Conservation (phyloP, 2,113 vertebrate species). For the Pseudopipra pipra region DNA sequence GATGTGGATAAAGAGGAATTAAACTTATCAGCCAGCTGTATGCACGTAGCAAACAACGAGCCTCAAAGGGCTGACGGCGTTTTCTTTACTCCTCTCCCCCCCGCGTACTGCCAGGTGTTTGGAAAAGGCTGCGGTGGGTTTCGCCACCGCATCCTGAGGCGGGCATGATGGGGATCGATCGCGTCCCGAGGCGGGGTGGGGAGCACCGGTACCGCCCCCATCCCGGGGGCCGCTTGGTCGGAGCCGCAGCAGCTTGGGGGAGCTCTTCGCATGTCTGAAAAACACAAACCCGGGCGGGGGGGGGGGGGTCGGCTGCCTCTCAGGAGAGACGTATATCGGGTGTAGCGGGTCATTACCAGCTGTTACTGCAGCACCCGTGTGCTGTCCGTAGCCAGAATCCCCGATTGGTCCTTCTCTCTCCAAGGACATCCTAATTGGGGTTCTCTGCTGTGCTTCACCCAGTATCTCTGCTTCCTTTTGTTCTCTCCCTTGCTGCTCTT, state of each 20-base stretch:
- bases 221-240: too few relatives aligned
- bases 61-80: neutral
- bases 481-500: neutral
- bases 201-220: neutral
- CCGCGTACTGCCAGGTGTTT: neutral
- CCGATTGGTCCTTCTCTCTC: fast-evolving
- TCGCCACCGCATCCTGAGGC: neutral
- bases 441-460: neutral
- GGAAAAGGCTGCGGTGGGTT: too few relatives aligned
- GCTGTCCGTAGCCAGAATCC: neutral
- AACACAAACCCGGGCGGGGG: fast-evolving
- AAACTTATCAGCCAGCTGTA: neutral
- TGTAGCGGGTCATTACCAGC: fast-evolving
- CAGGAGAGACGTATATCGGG: fast-evolving
- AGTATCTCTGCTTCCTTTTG: neutral
- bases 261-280: neutral
- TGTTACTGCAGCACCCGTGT: fast-evolving
- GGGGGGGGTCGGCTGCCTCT: fast-evolving
- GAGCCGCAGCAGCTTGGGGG: neutral
- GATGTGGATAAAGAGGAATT: neutral
- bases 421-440: fast-evolving
- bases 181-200: neutral
- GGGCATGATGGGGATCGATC: neutral
- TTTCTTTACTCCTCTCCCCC: neutral
- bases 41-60: neutral